These are phyloP conservation scores for Pantherophis vulpinus DNA, from an alignment of 2,797 vertebrate species.

Conservation along the genomic window DNA sequence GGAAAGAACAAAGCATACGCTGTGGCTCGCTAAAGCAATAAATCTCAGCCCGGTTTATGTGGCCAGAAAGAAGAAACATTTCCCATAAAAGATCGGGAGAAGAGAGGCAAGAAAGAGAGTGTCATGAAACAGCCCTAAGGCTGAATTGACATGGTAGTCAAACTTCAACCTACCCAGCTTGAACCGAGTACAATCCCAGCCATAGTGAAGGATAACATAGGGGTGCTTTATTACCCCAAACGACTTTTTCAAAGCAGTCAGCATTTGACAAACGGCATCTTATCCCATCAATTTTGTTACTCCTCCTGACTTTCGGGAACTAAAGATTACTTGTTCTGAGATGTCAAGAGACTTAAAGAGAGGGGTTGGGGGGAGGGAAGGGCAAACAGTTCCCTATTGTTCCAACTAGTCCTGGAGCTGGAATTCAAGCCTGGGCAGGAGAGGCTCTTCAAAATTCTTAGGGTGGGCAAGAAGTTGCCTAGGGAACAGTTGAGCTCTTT, in stretches of 20 bases:
- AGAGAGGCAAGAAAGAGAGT: not conserved
- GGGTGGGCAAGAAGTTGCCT: slow-evolving; percentile 11
- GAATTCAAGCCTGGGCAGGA: slow-evolving; percentile 53
- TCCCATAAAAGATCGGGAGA: not conserved
- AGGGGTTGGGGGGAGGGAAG: not conserved
- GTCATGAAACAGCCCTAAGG: not conserved
- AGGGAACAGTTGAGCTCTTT: not conserved
- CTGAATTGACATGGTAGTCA: slow-evolving; percentile 32
- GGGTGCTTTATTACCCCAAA: slow-evolving; percentile 64
- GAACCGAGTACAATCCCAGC: slow-evolving; percentile 24
- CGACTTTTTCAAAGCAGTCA: slow-evolving; percentile 60
- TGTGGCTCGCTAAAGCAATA: not conserved
- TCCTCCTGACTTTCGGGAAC: slow-evolving; percentile 66
- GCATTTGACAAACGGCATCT: slow-evolving; percentile 60
- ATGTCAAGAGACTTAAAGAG: slow-evolving; percentile 60
- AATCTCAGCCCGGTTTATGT: not conserved
- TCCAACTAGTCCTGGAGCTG: slow-evolving; percentile 54
- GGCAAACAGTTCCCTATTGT: slow-evolving; percentile 64
- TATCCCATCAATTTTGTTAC: slow-evolving; percentile 62
- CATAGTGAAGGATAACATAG: slow-evolving; percentile 52
- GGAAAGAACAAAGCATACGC: not conserved
- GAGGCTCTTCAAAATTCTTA: slow-evolving; percentile 15
- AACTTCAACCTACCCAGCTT: not conserved
- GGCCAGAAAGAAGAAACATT: not conserved
- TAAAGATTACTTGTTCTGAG: slow-evolving; percentile 68